phyloP scores from a whole-genome alignment of 1,140 invertebrate genomes.

The Brachionus paranguensis region DNA sequence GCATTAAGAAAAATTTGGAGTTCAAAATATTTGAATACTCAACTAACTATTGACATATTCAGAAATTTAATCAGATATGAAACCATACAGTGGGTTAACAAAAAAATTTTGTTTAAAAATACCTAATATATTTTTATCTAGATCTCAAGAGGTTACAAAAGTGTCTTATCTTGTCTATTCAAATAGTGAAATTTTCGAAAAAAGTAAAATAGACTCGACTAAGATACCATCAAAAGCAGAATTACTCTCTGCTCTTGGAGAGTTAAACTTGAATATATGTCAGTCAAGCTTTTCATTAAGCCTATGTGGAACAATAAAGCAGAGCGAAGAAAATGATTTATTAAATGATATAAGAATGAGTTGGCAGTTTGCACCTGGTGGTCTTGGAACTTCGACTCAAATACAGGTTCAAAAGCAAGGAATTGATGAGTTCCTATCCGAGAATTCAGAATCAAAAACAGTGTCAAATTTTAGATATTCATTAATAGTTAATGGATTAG shows the following conservation, averaged over 20 bases:
- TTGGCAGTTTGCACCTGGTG: neutral
- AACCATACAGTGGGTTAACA: neutral
- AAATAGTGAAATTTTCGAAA: constrained; percentile 8
- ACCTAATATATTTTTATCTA: neutral
- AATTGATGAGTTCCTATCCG: neutral
- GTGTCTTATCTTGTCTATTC: neutral
- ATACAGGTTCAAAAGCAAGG: neutral
- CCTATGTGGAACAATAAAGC: neutral
- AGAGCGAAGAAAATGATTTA: neutral
- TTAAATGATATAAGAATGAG: neutral
- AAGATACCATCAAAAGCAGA: neutral
- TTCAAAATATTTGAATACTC: neutral
- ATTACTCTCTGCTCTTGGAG: neutral
- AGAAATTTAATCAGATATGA: neutral
- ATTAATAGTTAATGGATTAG: neutral
- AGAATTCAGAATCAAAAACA: neutral
- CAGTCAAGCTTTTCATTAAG: neutral
- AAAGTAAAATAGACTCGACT: neutral
- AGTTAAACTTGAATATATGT: neutral
- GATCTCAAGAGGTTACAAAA: neutral
- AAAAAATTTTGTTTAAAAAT: too few species aligned
- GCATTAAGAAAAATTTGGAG: neutral
- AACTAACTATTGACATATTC: neutral
- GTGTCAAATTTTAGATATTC: neutral
- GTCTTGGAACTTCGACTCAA: neutral